These are phyloP conservation scores for Tetrao urogallus DNA, from an alignment of 2,113 vertebrate species.

Conservation along the genomic window DNA sequence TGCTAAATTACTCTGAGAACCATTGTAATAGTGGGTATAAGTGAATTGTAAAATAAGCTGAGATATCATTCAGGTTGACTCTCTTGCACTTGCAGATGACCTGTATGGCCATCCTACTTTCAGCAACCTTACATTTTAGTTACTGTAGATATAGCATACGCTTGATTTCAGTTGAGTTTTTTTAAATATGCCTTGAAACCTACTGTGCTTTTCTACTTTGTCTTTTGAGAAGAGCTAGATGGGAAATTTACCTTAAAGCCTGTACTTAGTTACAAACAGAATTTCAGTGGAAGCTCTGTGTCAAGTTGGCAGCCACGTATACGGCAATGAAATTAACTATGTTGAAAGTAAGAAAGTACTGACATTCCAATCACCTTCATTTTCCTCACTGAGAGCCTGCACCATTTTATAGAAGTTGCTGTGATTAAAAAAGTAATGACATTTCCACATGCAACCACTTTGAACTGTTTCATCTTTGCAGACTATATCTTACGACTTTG, in stretches of 20 bases:
- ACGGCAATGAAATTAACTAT: not conserved
- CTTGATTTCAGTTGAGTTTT: not conserved
- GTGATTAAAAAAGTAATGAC: not conserved
- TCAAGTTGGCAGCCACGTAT: not conserved
- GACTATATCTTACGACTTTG: not conserved
- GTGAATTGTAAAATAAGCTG: not conserved
- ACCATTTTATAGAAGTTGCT: not conserved
- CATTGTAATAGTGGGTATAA: not conserved
- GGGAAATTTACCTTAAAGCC: not conserved
- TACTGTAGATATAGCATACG: not conserved
- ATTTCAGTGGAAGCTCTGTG: not conserved
- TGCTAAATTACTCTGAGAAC: not conserved
- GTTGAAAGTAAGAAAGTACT: not conserved
- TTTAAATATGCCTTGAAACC: not conserved
- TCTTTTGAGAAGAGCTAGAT: not conserved
- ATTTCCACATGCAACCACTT: not conserved
- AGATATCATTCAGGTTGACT: not conserved
- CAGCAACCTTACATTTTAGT: not conserved
- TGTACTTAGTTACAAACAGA: not conserved
- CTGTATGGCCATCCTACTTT: not conserved
- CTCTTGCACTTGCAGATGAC: not conserved
- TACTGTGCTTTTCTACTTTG: not conserved
- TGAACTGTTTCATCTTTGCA: not conserved
- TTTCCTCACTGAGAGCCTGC: not conserved
- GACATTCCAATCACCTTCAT: not conserved